Conservation (phyloP, 2,113 vertebrate genomes). For the Miniopterus natalensis region DNA sequence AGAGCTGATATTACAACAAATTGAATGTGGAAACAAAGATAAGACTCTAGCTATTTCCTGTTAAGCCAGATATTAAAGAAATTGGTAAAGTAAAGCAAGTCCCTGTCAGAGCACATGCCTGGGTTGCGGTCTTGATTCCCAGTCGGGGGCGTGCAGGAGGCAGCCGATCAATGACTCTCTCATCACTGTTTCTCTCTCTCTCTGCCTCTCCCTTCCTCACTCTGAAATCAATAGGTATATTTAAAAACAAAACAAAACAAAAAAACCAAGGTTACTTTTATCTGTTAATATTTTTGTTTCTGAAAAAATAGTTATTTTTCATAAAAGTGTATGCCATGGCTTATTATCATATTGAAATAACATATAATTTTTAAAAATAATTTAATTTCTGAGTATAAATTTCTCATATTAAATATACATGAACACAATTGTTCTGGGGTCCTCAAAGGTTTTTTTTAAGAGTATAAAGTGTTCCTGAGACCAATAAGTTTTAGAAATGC, state of each 20-base stretch:
- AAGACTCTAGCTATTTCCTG: background rate
- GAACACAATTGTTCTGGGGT: background rate
- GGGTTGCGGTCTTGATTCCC: too few relatives aligned
- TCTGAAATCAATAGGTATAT: too few relatives aligned
- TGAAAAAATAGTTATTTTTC: conserved; percentile 8
- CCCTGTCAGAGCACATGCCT: too few relatives aligned
- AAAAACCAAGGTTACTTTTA: background rate
- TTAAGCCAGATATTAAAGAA: background rate
- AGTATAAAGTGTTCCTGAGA: background rate
- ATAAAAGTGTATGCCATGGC: background rate
- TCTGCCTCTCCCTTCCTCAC: too few relatives aligned
- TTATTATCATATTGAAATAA: conserved; percentile 27
- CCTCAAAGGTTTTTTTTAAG: background rate
- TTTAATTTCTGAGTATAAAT: conserved; percentile 35
- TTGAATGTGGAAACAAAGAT: background rate
- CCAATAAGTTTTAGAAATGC: conserved; percentile 9
- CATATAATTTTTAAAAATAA: background rate
- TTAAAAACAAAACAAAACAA: too few relatives aligned
- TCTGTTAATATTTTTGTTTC: background rate
- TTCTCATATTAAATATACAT: background rate
- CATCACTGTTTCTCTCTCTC: too few relatives aligned
- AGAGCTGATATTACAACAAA: background rate
- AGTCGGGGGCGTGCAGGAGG: too few relatives aligned
- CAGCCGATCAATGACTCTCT: too few relatives aligned
- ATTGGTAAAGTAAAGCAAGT: background rate